phyloP scores from a whole-genome alignment of 64 coral and sea anemone genomes.

The Dendrophyllia cribrosa region DNA sequence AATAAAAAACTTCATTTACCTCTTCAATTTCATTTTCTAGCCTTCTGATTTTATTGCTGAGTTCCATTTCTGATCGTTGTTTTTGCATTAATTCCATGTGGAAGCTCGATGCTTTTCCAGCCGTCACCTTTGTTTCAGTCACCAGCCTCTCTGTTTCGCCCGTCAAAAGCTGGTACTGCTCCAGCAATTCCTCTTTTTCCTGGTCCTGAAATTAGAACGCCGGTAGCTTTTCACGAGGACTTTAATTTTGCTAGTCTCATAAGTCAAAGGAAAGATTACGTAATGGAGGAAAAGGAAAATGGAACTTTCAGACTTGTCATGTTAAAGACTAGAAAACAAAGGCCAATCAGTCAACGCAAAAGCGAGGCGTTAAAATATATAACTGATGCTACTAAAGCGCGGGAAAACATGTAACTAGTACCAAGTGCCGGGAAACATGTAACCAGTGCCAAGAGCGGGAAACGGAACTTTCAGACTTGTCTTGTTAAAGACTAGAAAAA shows the following conservation, averaged over 20 bases:
- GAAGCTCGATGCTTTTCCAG: conserved; percentile 84
- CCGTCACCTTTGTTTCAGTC: conserved; percentile 75
- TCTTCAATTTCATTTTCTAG: conserved; percentile 93
- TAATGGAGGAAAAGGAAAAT: too few species aligned
- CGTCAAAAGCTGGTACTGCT: conserved; percentile 87
- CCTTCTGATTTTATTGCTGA: conserved; percentile 77
- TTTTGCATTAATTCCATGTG: conserved; percentile 84
- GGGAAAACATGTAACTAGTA: too few species aligned
- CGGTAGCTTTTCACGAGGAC: not conserved
- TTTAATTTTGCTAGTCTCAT: too few species aligned
- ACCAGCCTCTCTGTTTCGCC: conserved; percentile 88
- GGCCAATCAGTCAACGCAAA: too few species aligned
- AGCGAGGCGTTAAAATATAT: too few species aligned
- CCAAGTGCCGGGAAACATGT: not conserved
- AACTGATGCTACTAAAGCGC: too few species aligned
- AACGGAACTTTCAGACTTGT: too few species aligned
- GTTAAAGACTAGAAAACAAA: too few species aligned
- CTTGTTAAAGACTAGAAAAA: too few species aligned
- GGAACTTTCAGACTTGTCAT: too few species aligned
- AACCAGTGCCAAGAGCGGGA: too few species aligned
- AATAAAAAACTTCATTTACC: conserved; percentile 45
- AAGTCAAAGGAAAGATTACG: not conserved
- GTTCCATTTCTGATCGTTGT: conserved; percentile 77
- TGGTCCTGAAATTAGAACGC: conserved; percentile 69
- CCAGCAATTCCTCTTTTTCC: conserved; percentile 97